These are phyloP conservation scores for Tangara arthus DNA, from an alignment of 2,797 vertebrate genomes.

Conservation along the genomic window DNA sequence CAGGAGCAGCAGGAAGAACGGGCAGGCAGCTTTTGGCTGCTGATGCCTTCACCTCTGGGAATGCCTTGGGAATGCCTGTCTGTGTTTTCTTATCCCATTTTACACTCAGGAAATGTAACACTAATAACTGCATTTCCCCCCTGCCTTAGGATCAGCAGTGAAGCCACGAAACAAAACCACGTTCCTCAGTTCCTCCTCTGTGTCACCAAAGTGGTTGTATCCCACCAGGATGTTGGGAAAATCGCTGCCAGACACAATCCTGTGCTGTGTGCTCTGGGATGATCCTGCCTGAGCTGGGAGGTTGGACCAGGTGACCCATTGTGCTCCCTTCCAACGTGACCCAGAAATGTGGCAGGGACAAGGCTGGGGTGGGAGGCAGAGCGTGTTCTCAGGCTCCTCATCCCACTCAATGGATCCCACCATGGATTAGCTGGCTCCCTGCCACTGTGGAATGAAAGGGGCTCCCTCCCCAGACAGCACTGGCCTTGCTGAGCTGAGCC, in stretches of 20 bases:
- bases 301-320: accelerated
- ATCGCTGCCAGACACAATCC: background rate
- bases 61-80: conserved; percentile 24
- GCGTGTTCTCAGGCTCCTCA: accelerated
- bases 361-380: background rate
- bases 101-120: conserved; percentile 38
- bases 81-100: background rate
- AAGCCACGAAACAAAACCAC: background rate
- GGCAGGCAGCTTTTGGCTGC: conserved; percentile 1
- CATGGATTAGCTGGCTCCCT: background rate
- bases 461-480: background rate
- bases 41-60: background rate
- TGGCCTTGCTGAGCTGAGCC: background rate
- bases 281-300: background rate
- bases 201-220: background rate
- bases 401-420: accelerated
- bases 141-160: background rate
- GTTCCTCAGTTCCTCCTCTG: background rate
- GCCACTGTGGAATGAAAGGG: background rate
- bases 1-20: background rate
- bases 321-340: background rate
- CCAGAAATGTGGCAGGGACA: accelerated
- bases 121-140: background rate
- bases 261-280: background rate
- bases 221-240: background rate